A percentile compares a stretch with the other conserved stretches of the same genome.
These are phyloP conservation scores for Motacilla tschutschensis DNA, from an alignment of 2,113 vertebrate genomes.

Conservation along the genomic window DNA sequence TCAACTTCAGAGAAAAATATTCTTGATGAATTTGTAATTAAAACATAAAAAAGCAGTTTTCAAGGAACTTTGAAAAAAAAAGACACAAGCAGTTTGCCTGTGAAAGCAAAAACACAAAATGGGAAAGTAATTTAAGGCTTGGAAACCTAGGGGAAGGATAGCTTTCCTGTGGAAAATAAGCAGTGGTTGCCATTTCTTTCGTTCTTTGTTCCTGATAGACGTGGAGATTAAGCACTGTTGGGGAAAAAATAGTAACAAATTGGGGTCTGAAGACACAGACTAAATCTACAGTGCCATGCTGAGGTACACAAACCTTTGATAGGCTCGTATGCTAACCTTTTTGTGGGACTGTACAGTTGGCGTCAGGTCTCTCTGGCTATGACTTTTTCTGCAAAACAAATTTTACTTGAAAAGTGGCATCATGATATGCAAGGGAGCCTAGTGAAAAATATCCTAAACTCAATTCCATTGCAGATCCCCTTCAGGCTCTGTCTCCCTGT, in stretches of 20 bases:
- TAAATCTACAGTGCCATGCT: background rate
- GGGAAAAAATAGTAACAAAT: background rate
- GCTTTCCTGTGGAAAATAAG: background rate
- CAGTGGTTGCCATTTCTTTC: background rate
- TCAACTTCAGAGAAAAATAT: background rate
- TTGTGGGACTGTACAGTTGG: too few species aligned
- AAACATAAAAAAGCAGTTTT: background rate
- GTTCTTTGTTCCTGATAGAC: background rate
- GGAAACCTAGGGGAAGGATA: background rate
- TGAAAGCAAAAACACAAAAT: background rate
- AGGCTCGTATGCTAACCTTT: background rate
- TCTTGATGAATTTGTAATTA: slow-evolving; percentile 9
- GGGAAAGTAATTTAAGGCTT: background rate
- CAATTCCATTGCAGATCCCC: background rate
- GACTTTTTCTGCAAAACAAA: background rate
- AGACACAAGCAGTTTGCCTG: background rate
- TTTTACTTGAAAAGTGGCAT: background rate
- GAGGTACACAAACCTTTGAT: background rate
- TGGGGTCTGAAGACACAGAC: background rate
- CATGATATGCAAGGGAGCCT: rapidly evolving
- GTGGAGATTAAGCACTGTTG: background rate
- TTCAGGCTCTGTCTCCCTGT: background rate
- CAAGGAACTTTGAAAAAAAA: background rate
- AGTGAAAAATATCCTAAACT: background rate
- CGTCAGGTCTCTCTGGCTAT: background rate